A percentile compares a stretch with the other conserved stretches of the same genome.
phyloP scores from a whole-genome alignment of 2,797 vertebrate genomes.

The Halcyon chelicuti region DNA sequence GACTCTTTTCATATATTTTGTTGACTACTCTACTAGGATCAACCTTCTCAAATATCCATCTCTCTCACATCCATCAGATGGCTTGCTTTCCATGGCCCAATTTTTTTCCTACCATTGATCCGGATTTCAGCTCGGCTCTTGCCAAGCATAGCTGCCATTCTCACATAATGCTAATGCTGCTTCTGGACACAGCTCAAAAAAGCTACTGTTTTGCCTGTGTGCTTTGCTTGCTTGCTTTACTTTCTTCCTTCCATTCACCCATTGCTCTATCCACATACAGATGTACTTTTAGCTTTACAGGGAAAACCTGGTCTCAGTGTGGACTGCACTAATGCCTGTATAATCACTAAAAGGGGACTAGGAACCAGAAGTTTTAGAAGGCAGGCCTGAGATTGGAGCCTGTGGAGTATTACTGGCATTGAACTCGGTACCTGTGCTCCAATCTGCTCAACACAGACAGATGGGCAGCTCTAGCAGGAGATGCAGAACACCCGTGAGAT shows the following conservation, averaged over 20 bases:
- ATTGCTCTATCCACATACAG: neutral
- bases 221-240: neutral
- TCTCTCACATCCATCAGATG: neutral
- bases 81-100: neutral
- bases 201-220: neutral
- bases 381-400: neutral
- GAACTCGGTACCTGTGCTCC: neutral
- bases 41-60: neutral
- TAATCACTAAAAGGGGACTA: neutral
- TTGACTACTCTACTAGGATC: neutral
- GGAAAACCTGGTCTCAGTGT: neutral
- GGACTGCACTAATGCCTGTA: neutral
- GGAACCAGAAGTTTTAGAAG: neutral
- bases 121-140: neutral
- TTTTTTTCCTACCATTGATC: neutral
- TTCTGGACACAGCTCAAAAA: neutral
- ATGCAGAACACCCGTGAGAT: neutral
- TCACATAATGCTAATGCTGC: neutral
- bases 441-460: neutral
- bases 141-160: neutral
- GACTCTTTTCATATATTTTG: neutral
- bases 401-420: rapidly evolving
- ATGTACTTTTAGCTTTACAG: neutral
- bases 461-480: neutral
- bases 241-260: neutral